phyloP scores from a whole-genome alignment of 2,888 invertebrate species.

The Vandiemenella viatica region DNA sequence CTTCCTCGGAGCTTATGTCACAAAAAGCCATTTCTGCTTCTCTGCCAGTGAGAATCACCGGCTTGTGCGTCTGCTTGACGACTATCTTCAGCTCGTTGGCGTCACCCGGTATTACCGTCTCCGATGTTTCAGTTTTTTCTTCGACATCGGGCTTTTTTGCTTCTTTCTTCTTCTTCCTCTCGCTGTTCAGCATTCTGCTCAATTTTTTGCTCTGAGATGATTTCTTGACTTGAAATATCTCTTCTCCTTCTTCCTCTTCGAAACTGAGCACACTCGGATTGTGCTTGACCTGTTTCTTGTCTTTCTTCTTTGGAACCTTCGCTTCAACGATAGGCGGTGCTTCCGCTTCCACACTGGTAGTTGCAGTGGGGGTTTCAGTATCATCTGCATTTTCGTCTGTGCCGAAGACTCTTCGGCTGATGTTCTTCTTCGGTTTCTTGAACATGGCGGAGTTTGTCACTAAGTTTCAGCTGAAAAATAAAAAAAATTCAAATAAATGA shows the following conservation, averaged over 20 bases:
- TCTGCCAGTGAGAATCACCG: slow-evolving; percentile 56
- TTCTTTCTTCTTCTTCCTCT: slow-evolving; percentile 46
- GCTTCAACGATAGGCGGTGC: too few relatives aligned
- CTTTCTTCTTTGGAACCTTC: slow-evolving; percentile 23
- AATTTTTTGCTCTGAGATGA: slow-evolving; percentile 85
- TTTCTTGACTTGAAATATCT: slow-evolving; percentile 89
- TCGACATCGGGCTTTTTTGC: slow-evolving; percentile 22
- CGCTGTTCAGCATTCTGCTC: slow-evolving; percentile 68
- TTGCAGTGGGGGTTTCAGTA: slow-evolving; percentile 20
- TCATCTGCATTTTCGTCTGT: slow-evolving; percentile 15
- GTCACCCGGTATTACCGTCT: not conserved
- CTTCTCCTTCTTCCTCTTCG: slow-evolving; percentile 50
- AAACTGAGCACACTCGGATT: slow-evolving; percentile 53
- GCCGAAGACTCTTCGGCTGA: slow-evolving; percentile 33
- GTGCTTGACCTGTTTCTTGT: not conserved
- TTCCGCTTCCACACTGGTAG: slow-evolving; percentile 17
- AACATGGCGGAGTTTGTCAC: too few relatives aligned
- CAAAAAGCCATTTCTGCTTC: slow-evolving; percentile 69
- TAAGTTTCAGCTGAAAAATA: too few relatives aligned
- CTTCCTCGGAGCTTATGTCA: slow-evolving; percentile 44
- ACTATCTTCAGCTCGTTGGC: slow-evolving; percentile 31
- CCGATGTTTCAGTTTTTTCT: slow-evolving; percentile 18
- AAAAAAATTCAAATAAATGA: too few relatives aligned
- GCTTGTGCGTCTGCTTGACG: slow-evolving; percentile 36
- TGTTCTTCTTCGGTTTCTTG: slow-evolving; percentile 73